Base-by-base conservation (phyloP, 1,140 invertebrate species). In the Tetraneura akinire region DNA sequence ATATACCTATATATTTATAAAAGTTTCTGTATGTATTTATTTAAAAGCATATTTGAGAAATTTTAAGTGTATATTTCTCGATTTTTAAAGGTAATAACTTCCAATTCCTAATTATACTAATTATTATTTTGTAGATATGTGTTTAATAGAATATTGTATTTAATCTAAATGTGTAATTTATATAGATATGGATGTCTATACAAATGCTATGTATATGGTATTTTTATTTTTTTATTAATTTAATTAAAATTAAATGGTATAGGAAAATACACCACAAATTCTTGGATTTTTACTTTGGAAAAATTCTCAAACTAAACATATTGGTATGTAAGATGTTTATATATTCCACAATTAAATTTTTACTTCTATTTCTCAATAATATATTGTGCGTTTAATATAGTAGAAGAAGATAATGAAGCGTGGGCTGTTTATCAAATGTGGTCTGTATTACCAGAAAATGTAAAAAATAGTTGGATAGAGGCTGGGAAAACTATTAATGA, bases 201-300 rank as follows among this genome's bases (percentile, higher is more conserved):
- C n/a, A n/a, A n/a, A n/a, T n/a, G n/a, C n/a, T n/a, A n/a, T n/a
- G n/a, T n/a, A n/a, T n/a, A n/a, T n/a, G n/a, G n/a, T n/a, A n/a
- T n/a, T n/a, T n/a, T n/a, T n/a, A n/a, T n/a, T n/a, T n/a, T n/a
- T n/a, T n/a, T n/a, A n/a, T n/a, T n/a, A n/a, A n/a, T n/a, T n/a
- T n/a, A n/a, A n/a, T n/a, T 37, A 8, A 37, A 37, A 42, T 81
- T 80, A 71, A 66, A 32, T 80, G 70, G 84, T 86, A 3, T 81
- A 91, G 90, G 92, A 93, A 86, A 89, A 89, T 78, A 93, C 93
- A 86, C 91, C 92, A 16, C 91, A 93, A 86, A 91, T 94, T 3
- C 94, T 93, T 92, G 92, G 92, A 62, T 94, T 93, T 85, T 87
- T 93, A 14, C 83, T 94, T 32, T 94, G 92, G 92, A 94, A 94